A percentile compares a stretch with the other conserved stretches of the same genome.
These are phyloP conservation scores for Zelleria hepariella DNA, from an alignment of 2,888 invertebrate genomes.

Conservation along the genomic window DNA sequence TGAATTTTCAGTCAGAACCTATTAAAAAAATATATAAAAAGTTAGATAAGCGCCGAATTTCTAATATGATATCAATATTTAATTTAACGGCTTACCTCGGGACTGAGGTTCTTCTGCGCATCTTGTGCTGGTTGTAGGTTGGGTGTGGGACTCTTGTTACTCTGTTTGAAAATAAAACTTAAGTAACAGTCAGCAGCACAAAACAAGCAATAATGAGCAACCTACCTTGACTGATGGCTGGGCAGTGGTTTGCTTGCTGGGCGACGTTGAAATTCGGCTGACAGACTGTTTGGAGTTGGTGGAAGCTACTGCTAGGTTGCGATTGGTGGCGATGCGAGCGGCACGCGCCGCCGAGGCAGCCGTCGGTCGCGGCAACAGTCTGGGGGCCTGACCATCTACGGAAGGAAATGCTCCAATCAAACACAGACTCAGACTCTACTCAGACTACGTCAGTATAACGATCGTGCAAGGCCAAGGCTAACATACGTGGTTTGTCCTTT, in stretches of 20 bases:
- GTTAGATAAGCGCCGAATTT: neutral
- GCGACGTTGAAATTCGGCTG: neutral
- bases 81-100: neutral
- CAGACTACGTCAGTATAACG: neutral
- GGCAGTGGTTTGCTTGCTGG: neutral
- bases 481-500: slow-evolving; percentile 50
- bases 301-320: slow-evolving; percentile 23
- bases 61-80: neutral
- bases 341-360: slow-evolving; percentile 60
- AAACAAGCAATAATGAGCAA: neutral
- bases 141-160: neutral
- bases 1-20: neutral
- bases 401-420: neutral
- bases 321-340: slow-evolving; percentile 51
- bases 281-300: neutral
- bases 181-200: neutral
- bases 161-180: neutral
- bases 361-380: slow-evolving; percentile 46
- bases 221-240: neutral
- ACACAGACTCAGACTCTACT: neutral
- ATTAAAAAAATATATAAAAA: neutral
- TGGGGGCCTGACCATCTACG: slow-evolving; percentile 22
- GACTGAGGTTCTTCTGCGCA: neutral
- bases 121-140: neutral
- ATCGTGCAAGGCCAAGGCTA: neutral